Evolutionary conservation across 30 jellyfish, hydroid and myxozoan species (phyloP).

Genomic region (Aurelia sp.): DNA sequence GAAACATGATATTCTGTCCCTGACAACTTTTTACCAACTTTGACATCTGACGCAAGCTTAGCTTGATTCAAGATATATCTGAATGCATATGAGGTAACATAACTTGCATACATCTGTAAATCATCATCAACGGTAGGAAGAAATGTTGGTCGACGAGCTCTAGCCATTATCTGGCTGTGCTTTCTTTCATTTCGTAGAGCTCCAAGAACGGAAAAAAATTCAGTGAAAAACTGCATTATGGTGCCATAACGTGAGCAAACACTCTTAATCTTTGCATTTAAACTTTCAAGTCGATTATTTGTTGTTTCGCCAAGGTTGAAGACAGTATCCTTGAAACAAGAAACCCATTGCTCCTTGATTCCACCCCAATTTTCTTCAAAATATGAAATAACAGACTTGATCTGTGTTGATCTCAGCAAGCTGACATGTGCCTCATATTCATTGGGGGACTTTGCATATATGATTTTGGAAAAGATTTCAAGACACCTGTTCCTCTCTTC

Average conservation of each 20-base stretch:
- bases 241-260: slow-evolving; percentile 37
- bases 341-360: slow-evolving; percentile 63
- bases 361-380: slow-evolving; percentile 49
- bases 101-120: slow-evolving; percentile 9
- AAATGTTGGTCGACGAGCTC: slow-evolving; percentile 47
- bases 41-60: slow-evolving; percentile 5
- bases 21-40: background rate
- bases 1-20: background rate
- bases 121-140: slow-evolving; percentile 15
- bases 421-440: slow-evolving; percentile 10
- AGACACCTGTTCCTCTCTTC: slow-evolving; percentile 53
- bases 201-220: slow-evolving; percentile 34
- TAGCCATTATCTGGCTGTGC: slow-evolving; percentile 47
- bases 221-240: slow-evolving; percentile 47
- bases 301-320: slow-evolving; percentile 60
- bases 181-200: slow-evolving; percentile 52
- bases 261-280: slow-evolving; percentile 42
- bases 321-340: slow-evolving; percentile 11
- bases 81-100: slow-evolving; percentile 57
- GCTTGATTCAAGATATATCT: slow-evolving; percentile 23
- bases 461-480: slow-evolving; percentile 23
- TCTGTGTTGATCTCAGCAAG: slow-evolving; percentile 16
- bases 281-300: slow-evolving; percentile 60
- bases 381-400: slow-evolving; percentile 39
- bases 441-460: slow-evolving; percentile 23